Evolutionary conservation across 2,888 invertebrate genomes (phyloP).

Genomic region (Polylopha cassiicola): DNA sequence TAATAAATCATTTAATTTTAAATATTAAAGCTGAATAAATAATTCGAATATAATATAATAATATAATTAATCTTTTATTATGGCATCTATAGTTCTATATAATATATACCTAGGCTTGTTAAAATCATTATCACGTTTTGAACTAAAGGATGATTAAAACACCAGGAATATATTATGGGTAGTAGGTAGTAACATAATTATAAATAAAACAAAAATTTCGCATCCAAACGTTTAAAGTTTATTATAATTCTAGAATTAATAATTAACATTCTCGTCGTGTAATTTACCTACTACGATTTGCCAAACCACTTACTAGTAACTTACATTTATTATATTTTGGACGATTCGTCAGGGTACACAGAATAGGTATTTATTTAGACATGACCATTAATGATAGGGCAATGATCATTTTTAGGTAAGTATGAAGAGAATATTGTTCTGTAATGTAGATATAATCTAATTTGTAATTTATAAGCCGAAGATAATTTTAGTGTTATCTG

Average conservation of each 20-base stretch:
- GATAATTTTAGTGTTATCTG: slow-evolving; percentile 14
- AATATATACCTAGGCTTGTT: too few relatives aligned
- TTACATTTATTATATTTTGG: slow-evolving; percentile 62
- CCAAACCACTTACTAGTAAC: slow-evolving; percentile 65
- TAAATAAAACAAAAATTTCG: slow-evolving; percentile 37
- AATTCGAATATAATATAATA: too few relatives aligned
- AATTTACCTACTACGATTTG: slow-evolving; percentile 63
- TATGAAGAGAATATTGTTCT: too few relatives aligned
- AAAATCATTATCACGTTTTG: too few relatives aligned
- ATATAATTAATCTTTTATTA: too few relatives aligned
- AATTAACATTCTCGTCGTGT: slow-evolving; percentile 61
- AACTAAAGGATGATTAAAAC: slow-evolving; percentile 4
- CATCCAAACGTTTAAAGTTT: slow-evolving; percentile 70
- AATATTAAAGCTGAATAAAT: too few relatives aligned
- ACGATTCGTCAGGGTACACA: slow-evolving; percentile 47
- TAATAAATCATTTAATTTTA: too few relatives aligned
- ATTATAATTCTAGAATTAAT: slow-evolving; percentile 57
- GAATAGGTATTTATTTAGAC: slow-evolving; percentile 4
- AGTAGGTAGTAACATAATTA: slow-evolving; percentile 17
- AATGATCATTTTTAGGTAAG: too few relatives aligned
- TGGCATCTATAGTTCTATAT: too few relatives aligned
- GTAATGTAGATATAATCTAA: too few relatives aligned
- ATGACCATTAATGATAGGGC: too few relatives aligned
- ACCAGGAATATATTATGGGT: slow-evolving; percentile 12
- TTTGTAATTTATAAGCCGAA: slow-evolving; percentile 16